Evolutionary conservation across 2,113 vertebrate genomes (phyloP).

Genomic region (Condylura cristata): DNA sequence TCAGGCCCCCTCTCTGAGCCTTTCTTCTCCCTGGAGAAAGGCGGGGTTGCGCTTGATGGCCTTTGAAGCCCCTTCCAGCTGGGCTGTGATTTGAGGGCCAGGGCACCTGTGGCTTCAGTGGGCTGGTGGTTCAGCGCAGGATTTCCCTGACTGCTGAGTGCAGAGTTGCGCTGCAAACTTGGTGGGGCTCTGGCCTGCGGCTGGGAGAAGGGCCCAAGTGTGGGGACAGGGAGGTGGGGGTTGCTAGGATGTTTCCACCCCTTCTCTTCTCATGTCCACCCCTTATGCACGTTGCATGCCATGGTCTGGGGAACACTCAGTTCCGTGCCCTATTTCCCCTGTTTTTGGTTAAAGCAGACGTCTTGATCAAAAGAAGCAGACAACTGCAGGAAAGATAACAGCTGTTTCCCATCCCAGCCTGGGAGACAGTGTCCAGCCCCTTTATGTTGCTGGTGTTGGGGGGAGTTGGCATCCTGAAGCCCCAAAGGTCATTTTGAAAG

Average conservation of each 20-base stretch:
- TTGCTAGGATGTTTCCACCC: neutral
- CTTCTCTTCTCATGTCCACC: neutral
- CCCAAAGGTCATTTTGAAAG: neutral
- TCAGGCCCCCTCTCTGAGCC: neutral
- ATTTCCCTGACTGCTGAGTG: conserved; percentile 40
- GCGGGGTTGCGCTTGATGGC: neutral
- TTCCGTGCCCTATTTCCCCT: neutral
- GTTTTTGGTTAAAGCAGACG: neutral
- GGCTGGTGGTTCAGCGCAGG: neutral
- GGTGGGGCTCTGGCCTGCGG: neutral
- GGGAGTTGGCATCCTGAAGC: neutral
- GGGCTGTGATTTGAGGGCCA: neutral
- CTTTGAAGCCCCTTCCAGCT: conserved; percentile 12
- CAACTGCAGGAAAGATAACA: neutral
- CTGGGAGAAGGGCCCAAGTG: neutral
- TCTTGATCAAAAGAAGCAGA: neutral
- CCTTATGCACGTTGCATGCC: neutral
- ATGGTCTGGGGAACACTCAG: neutral
- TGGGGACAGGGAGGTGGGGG: neutral
- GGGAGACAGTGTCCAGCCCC: neutral
- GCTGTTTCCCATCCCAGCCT: neutral
- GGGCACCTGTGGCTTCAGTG: conserved; percentile 58
- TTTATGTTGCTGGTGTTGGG: neutral
- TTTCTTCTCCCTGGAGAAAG: conserved; percentile 20
- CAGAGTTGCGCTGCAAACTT: neutral